Evolutionary conservation across 2,113 vertebrate species (phyloP), one percentile per base, ranked within the genome.

Genomic region (Callithrix jacchus): DNA sequence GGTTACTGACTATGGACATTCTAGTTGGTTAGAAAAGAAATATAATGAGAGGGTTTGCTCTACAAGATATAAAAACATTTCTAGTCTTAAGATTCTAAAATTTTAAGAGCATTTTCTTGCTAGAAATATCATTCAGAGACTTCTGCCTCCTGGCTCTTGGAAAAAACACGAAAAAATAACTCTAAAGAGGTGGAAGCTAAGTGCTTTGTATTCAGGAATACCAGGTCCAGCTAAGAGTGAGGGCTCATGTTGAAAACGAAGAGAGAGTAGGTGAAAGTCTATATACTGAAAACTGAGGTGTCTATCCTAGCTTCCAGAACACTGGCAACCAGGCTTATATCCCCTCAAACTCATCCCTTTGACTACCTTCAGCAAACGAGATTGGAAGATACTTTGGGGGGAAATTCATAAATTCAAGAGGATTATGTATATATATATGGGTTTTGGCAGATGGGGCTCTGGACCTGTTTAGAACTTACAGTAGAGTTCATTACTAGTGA

Each of bases 101-200:
- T 79, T 81, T 5, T 81, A 94, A 77, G 30, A 71, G n/a, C 11
- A 88, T 91, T 91, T 92, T 95, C 8, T 90, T 70, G 37, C 30
- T 94, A 87, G 35, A 92, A 89, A 74, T 61, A 79, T 77, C 61
- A 79, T 92, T 66, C 47, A 86, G 21, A 61, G 56, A 93, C 7
- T 25, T 64, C 23, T 54, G 16, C 6, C 9, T 30, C 32, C 16
- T 2, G 0, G 18, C 1, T 74, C n/a, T 20, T 25, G 64, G 40
- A 64, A 21, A 79, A 80, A 79, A 70, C 47, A 93, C 37, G 6
- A 40, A 18, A 86, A 81, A 68, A 14, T 49, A 91, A 74, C n/a
- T 68, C 5, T 25, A 3, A 32, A 70, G 8, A 42, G 10, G 5
- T 77, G 1, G 52, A 76, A 73, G 11, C 4, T 45, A 6, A 40